Conservation (phyloP, 2,113 vertebrate species). For the Toxotes chatareus region DNA sequence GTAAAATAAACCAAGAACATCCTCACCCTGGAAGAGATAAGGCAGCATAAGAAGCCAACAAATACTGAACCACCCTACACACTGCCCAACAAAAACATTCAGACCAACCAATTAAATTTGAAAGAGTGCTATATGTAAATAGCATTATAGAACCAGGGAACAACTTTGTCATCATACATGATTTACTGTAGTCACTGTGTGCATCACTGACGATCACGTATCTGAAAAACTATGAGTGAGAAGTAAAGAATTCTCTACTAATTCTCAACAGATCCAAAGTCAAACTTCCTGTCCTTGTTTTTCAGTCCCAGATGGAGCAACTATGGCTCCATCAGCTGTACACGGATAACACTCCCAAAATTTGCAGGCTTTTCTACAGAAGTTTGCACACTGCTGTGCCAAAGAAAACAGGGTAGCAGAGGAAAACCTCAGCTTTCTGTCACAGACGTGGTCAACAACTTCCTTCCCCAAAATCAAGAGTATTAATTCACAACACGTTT, state of each 20-base stretch:
- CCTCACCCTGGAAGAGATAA: constrained; percentile 36
- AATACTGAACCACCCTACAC: neutral
- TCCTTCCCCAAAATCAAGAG: constrained; percentile 40
- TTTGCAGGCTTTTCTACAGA: constrained; percentile 18
- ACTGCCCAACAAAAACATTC: constrained; percentile 21
- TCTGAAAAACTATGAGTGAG: constrained; percentile 4
- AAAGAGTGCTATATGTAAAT: neutral
- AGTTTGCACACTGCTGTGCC: constrained; percentile 15
- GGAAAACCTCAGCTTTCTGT: constrained; percentile 49
- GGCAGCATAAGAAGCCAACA: constrained; percentile 6
- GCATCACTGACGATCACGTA: neutral
- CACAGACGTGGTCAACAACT: constrained; percentile 53
- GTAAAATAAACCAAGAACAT: constrained; percentile 30
- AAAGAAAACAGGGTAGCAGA: constrained; percentile 54
- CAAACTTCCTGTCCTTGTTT: constrained; percentile 44
- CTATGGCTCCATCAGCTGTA: constrained; percentile 31
- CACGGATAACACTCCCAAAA: constrained; percentile 20
- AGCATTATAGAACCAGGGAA: neutral
- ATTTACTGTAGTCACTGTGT: neutral
- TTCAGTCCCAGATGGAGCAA: constrained; percentile 10
- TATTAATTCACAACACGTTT: constrained; percentile 13
- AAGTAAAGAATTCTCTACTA: constrained; percentile 1
- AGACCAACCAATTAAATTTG: constrained; percentile 12
- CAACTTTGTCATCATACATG: neutral
- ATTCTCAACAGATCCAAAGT: neutral